Conservation (phyloP, 2,888 invertebrate species). For the Eristalis intricaria region DNA sequence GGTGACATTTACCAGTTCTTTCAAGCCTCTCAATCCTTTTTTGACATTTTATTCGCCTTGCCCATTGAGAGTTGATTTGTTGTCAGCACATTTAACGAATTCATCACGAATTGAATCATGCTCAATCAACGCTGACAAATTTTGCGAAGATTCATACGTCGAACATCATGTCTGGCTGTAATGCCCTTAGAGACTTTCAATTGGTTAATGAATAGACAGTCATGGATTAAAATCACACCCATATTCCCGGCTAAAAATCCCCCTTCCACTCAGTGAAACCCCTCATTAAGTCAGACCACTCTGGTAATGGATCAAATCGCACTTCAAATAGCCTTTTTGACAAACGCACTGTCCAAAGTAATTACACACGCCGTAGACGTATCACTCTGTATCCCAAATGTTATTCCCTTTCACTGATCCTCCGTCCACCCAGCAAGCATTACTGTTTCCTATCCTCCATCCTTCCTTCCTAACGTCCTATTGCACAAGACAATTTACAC, state of each 20-base stretch:
- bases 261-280: not conserved
- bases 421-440: not conserved
- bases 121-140: too few species aligned
- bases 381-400: not conserved
- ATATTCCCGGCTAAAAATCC: not conserved
- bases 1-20: too few species aligned
- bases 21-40: too few species aligned
- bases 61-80: too few species aligned
- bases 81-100: too few species aligned
- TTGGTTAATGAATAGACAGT: not conserved
- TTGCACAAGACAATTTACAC: constrained; percentile 58
- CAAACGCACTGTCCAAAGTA: not conserved
- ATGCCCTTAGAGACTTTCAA: not conserved
- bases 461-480: constrained; percentile 24
- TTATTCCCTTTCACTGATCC: not conserved
- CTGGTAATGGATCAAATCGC: not conserved
- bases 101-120: too few species aligned
- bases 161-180: too few species aligned
- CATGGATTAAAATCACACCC: not conserved
- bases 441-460: constrained; percentile 30
- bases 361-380: not conserved
- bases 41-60: too few species aligned
- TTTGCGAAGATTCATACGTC: too few species aligned
- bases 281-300: not conserved
- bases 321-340: not conserved